Conservation (phyloP, 2,888 invertebrate genomes). For the Cheilosia variabilis region DNA sequence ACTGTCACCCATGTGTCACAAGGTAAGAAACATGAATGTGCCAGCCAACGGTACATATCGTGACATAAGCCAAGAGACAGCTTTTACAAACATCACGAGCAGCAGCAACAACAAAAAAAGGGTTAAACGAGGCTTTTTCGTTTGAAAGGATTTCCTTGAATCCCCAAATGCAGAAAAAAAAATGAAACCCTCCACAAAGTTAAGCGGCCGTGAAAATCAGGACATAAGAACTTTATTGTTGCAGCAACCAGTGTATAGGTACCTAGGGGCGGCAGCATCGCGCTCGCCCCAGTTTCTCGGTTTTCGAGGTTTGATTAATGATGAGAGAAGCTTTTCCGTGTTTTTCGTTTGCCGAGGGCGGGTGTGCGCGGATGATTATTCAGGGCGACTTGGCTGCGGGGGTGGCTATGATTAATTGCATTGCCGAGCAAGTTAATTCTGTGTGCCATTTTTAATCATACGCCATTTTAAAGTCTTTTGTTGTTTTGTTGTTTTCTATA, state of each 20-base stretch:
- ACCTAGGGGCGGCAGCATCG: constrained; percentile 34
- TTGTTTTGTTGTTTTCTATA: constrained; percentile 50
- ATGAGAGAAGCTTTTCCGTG: constrained; percentile 69
- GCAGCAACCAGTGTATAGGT: constrained; percentile 30
- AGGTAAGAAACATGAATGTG: constrained; percentile 75
- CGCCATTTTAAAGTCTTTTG: constrained; percentile 70
- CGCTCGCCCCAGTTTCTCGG: constrained; percentile 63
- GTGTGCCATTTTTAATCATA: constrained; percentile 75
- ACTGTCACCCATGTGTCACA: constrained; percentile 75
- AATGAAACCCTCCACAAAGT: constrained; percentile 20
- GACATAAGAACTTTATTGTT: constrained; percentile 71
- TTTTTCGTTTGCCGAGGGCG: constrained; percentile 21
- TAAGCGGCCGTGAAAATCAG: constrained; percentile 74
- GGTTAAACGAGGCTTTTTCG: constrained; percentile 49
- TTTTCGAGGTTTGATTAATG: constrained; percentile 72
- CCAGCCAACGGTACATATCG: constrained; percentile 62
- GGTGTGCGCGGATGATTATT: constrained; percentile 27
- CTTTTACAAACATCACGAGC: constrained; percentile 59
- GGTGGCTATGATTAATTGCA: constrained; percentile 70
- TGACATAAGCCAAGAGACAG: constrained; percentile 71
- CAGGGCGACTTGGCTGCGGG: constrained; percentile 4
- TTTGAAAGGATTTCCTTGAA: constrained; percentile 35
- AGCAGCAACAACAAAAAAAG: constrained; percentile 22
- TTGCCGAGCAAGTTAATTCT: constrained; percentile 71
- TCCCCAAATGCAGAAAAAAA: constrained; percentile 3